Conservation (phyloP, 2,888 invertebrate species). For the Heterodera filipjevi region DNA sequence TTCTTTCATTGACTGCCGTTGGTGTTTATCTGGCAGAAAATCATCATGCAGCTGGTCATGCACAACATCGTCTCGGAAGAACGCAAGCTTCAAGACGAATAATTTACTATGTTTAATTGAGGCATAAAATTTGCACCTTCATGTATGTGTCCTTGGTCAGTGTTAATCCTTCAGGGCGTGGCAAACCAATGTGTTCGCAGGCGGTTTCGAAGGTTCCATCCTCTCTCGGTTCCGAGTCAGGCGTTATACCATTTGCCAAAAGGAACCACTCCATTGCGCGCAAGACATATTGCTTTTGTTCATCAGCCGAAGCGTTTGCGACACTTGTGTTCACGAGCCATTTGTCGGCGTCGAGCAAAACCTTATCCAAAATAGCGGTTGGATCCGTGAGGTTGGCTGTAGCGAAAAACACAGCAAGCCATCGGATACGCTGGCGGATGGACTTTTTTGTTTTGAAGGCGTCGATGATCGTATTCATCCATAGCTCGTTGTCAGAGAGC, state of each 20-base stretch:
- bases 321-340: constrained; percentile 8
- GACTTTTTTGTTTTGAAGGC: constrained; percentile 7
- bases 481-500: background rate
- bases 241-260: background rate
- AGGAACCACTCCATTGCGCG: background rate
- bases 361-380: background rate
- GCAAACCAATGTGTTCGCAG: background rate
- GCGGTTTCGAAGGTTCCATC: background rate
- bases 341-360: background rate
- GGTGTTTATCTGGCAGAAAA: background rate
- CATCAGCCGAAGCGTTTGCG: background rate
- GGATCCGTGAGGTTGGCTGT: background rate
- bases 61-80: background rate
- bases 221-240: background rate
- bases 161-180: background rate
- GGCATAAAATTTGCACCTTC: background rate
- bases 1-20: background rate
- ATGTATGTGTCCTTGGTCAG: background rate
- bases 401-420: background rate
- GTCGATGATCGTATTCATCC: background rate
- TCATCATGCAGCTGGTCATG: background rate
- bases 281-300: background rate
- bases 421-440: background rate
- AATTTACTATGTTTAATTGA: background rate
- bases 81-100: background rate